Conservation (phyloP, 2,888 invertebrate species). For the Papilio gigon region DNA sequence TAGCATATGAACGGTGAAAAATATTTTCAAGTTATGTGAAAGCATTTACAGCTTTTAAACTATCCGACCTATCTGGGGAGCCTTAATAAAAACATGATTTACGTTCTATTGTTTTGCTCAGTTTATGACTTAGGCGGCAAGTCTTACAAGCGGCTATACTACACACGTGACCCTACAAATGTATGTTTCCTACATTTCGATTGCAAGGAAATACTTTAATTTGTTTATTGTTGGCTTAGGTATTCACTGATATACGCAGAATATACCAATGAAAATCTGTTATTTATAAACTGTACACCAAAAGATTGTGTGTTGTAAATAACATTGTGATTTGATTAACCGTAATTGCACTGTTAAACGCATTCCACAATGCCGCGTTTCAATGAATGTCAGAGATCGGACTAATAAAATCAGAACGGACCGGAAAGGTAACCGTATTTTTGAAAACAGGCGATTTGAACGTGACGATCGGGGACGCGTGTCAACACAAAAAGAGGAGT, state of each 20-base stretch:
- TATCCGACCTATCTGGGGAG: slow-evolving; percentile 27
- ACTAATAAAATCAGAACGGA: slow-evolving; percentile 45
- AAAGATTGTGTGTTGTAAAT: neutral
- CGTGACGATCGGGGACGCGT: slow-evolving; percentile 50
- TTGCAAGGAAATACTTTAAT: slow-evolving; percentile 12
- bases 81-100: slow-evolving; percentile 39
- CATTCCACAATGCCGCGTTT: slow-evolving; percentile 26
- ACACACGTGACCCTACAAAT: neutral
- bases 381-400: slow-evolving; percentile 31
- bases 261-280: neutral
- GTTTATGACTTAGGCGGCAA: slow-evolving; percentile 25
- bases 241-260: neutral
- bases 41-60: slow-evolving; percentile 16
- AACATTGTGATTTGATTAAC: neutral
- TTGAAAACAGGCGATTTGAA: slow-evolving; percentile 48
- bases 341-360: slow-evolving; percentile 17
- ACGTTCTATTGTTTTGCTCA: slow-evolving; percentile 34
- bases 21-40: slow-evolving; percentile 29
- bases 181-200: slow-evolving; percentile 15
- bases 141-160: slow-evolving; percentile 15
- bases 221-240: neutral
- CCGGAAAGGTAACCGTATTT: slow-evolving; percentile 52
- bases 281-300: neutral
- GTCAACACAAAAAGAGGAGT: slow-evolving; percentile 51
- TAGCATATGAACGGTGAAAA: neutral